Conservation (phyloP, 2,888 invertebrate species). For the Eumacrocentrus americanus region DNA sequence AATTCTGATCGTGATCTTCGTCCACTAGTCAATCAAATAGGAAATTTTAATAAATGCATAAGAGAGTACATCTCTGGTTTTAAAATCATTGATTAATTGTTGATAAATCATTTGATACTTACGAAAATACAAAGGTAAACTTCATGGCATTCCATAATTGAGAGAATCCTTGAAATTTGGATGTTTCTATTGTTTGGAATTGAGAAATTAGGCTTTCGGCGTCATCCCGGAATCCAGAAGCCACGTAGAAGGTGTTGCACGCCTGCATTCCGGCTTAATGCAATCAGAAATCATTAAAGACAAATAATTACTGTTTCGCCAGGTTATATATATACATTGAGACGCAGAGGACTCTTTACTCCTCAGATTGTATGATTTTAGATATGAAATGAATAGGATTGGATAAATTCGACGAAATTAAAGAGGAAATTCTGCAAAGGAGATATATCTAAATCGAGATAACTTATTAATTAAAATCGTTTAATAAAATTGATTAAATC, state of each 20-base stretch:
- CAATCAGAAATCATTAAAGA: no score
- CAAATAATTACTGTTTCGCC: no score
- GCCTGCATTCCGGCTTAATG: no score
- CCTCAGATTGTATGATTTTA: no score
- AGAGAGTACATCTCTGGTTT: background rate
- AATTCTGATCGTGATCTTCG: constrained; percentile 38
- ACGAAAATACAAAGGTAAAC: constrained; percentile 53
- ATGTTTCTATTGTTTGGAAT: constrained; percentile 46
- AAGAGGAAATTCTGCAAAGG: no score
- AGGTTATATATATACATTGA: no score
- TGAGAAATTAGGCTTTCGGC: constrained; percentile 45
- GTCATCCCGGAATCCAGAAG: constrained; percentile 50
- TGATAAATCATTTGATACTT: constrained; percentile 33
- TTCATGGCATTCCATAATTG: constrained; percentile 54
- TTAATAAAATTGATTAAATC: no score
- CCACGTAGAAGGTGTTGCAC: constrained; percentile 27
- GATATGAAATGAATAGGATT: no score
- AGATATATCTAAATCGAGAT: no score
- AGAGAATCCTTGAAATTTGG: constrained; percentile 50
- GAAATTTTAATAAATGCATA: constrained; percentile 2
- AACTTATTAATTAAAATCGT: no score
- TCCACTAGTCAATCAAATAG: background rate
- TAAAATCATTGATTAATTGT: background rate
- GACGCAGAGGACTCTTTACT: no score
- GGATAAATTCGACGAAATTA: no score